A percentile compares a stretch with the other conserved stretches of the same genome.
phyloP scores from a whole-genome alignment of 2,797 vertebrate genomes.

The Australoheros facetus region DNA sequence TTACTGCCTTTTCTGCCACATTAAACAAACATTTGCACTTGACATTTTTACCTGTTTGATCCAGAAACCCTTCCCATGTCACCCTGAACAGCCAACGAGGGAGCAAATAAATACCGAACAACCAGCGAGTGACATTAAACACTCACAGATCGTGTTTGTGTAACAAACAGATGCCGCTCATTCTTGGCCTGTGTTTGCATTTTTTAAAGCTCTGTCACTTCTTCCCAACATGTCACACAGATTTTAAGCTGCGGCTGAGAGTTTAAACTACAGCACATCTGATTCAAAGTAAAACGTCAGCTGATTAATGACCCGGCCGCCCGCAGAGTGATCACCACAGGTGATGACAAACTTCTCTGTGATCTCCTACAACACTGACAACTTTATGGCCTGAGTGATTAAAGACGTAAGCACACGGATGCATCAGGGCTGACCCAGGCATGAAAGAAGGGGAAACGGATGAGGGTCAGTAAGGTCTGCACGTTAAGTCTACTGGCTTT shows the following conservation, averaged over 20 bases:
- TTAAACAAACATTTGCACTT: constrained; percentile 2
- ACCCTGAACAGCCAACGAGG: background rate
- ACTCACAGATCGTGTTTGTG: constrained; percentile 30
- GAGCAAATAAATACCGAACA: constrained; percentile 4
- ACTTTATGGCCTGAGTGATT: constrained; percentile 63
- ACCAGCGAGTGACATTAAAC: constrained; percentile 3
- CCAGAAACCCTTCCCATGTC: background rate
- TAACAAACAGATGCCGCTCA: constrained; percentile 22
- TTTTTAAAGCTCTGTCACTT: constrained; percentile 14
- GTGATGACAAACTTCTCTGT: constrained; percentile 59
- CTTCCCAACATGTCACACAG: background rate
- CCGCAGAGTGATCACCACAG: constrained; percentile 53
- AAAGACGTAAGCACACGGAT: constrained; percentile 54
- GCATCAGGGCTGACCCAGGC: constrained; percentile 39
- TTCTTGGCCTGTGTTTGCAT: constrained; percentile 14
- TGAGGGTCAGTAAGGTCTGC: constrained; percentile 23
- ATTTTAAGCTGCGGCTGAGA: background rate
- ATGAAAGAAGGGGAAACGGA: constrained; percentile 43
- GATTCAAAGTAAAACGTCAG: background rate
- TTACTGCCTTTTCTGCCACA: background rate
- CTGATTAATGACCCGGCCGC: constrained; percentile 32
- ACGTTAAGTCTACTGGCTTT: constrained; percentile 8
- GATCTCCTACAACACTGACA: constrained; percentile 56
- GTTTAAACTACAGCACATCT: background rate
- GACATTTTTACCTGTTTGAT: background rate